phyloP scores from a whole-genome alignment of 2,888 invertebrate species.

The Smittia aterrima region DNA sequence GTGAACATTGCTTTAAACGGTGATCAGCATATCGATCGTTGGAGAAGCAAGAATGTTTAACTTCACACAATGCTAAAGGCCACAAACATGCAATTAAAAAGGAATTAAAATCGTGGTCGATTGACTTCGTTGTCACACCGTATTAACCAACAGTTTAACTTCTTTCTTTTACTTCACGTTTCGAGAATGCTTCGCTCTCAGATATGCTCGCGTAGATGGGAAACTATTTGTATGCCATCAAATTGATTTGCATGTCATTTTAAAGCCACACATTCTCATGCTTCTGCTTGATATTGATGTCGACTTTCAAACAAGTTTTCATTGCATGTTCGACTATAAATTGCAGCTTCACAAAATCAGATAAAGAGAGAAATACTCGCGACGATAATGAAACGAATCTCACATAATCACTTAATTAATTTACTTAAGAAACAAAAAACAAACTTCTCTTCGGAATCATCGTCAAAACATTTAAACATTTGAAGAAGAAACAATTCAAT shows the following conservation, averaged over 20 bases:
- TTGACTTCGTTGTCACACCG: constrained; percentile 39
- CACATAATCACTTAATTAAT: constrained; percentile 37
- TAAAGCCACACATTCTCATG: constrained; percentile 9
- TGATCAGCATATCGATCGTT: constrained; percentile 11
- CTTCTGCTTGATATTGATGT: constrained; percentile 22
- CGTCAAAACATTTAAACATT: constrained; percentile 58
- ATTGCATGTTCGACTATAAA: neutral
- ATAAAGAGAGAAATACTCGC: neutral
- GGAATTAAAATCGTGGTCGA: constrained; percentile 41
- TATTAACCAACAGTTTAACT: constrained; percentile 20
- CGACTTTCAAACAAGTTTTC: constrained; percentile 29
- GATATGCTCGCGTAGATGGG: neutral
- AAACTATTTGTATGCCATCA: constrained; percentile 40
- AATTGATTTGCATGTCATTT: constrained; percentile 41
- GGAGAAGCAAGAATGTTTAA: neutral
- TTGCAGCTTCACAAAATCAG: neutral
- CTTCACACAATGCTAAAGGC: neutral
- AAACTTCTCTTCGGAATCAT: no score
- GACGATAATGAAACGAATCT: neutral
- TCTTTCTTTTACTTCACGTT: neutral
- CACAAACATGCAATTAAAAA: constrained; percentile 41
- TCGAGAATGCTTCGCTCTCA: neutral
- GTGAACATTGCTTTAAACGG: neutral
- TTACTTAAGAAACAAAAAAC: constrained; percentile 59
- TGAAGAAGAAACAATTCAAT: constrained; percentile 39